phyloP scores from a whole-genome alignment of 1,140 invertebrate genomes.

The Eriosoma lanigerum region DNA sequence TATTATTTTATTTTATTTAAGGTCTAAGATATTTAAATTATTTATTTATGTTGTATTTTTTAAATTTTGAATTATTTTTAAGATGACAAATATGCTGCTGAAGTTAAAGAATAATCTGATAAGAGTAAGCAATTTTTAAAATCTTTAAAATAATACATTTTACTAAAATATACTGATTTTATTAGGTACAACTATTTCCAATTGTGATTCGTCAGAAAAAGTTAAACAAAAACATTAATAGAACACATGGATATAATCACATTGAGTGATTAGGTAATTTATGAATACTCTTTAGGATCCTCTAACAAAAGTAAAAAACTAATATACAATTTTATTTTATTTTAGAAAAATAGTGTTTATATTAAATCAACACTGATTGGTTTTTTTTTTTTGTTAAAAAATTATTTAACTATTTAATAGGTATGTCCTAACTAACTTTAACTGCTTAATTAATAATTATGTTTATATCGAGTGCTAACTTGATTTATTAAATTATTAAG shows the following conservation, averaged over 20 bases:
- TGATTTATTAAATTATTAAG: conserved; percentile 13
- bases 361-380: conserved; percentile 19
- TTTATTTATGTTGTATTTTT: too few relatives aligned
- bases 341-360: background rate
- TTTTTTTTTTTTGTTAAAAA: conserved; percentile 5
- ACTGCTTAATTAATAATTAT: conserved; percentile 32
- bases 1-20: too few relatives aligned
- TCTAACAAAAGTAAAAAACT: conserved; percentile 23
- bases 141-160: too few relatives aligned
- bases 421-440: background rate
- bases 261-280: conserved; percentile 17
- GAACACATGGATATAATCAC: background rate
- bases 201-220: conserved; percentile 1
- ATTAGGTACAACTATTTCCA: background rate
- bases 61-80: background rate
- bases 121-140: background rate
- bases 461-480: background rate
- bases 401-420: background rate
- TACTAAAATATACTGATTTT: too few relatives aligned
- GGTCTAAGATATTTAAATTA: too few relatives aligned
- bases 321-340: background rate
- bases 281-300: background rate
- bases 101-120: conserved; percentile 29
- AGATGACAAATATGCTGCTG: conserved; percentile 44
- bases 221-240: background rate